A percentile compares a stretch with the other conserved stretches of the same genome.
phyloP scores from a whole-genome alignment of 2,888 invertebrate species.

The Pachycephus smyrnensis region DNA sequence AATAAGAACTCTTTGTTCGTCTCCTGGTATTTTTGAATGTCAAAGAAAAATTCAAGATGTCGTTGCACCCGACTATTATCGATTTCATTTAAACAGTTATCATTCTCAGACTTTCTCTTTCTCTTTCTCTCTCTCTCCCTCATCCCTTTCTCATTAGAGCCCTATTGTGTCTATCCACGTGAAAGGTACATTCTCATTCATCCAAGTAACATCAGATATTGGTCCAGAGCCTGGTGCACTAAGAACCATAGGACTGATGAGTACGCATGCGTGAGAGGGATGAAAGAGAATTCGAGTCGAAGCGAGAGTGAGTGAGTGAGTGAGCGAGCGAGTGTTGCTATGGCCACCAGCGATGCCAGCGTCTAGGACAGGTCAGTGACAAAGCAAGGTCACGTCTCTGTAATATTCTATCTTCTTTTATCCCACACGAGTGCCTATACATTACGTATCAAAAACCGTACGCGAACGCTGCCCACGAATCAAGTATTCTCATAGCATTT shows the following conservation, averaged over 20 bases:
- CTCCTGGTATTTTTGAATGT: constrained; percentile 32
- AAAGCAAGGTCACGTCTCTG: constrained; percentile 61
- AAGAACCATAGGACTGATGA: neutral
- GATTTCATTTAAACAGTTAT: too few relatives aligned
- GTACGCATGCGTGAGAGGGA: neutral
- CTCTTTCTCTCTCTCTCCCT: too few relatives aligned
- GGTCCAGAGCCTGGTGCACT: neutral
- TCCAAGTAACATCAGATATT: neutral
- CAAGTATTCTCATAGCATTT: neutral
- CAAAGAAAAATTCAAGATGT: constrained; percentile 35
- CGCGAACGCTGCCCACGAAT: neutral
- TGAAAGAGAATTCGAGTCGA: neutral
- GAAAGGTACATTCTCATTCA: neutral
- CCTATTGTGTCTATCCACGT: neutral
- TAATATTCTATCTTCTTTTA: neutral
- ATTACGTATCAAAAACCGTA: neutral
- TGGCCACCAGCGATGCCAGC: constrained; percentile 41
- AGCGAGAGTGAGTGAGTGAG: neutral
- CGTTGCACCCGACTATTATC: constrained; percentile 35
- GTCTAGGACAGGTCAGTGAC: constrained; percentile 66
- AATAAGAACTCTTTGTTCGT: too few relatives aligned
- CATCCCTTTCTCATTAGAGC: neutral
- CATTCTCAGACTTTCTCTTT: too few relatives aligned
- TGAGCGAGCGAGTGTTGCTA: constrained; percentile 1
- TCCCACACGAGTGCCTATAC: neutral